Evolutionary conservation across 2,797 vertebrate species (phyloP).

Genomic region (Psittacula echo): DNA sequence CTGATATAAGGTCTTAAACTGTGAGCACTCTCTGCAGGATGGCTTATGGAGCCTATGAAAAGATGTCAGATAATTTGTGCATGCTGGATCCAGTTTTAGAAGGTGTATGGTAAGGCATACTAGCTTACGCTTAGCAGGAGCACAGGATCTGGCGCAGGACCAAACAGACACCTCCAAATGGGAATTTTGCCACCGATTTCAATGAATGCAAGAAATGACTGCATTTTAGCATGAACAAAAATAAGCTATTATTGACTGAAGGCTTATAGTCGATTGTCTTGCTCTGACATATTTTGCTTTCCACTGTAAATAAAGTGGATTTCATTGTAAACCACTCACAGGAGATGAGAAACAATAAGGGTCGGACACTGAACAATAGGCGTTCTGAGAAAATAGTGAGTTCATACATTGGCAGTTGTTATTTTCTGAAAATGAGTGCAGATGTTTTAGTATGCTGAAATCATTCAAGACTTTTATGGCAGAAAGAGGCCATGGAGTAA

Average conservation of each 20-base stretch:
- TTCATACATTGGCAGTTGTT: conserved; percentile 54
- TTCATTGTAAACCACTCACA: conserved; percentile 53
- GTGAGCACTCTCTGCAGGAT: not conserved
- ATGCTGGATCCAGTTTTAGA: not conserved
- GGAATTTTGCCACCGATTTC: not conserved
- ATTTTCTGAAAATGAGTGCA: conserved; percentile 60
- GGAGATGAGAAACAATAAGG: conserved; percentile 61
- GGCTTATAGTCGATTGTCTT: conserved; percentile 19
- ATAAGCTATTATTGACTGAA: conserved; percentile 34
- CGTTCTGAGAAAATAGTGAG: conserved; percentile 51
- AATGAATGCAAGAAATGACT: not conserved
- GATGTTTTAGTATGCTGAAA: conserved; percentile 59
- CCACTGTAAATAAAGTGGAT: conserved; percentile 46
- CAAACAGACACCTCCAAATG: not conserved
- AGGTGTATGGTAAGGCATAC: not conserved
- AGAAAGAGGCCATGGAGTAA: conserved; percentile 44
- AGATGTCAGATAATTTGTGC: not conserved
- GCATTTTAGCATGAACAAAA: conserved; percentile 10
- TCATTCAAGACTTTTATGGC: conserved; percentile 49
- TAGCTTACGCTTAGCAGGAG: not conserved
- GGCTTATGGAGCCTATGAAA: not conserved
- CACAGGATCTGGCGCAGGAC: not conserved
- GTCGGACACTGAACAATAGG: conserved; percentile 26
- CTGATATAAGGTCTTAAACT: not conserved
- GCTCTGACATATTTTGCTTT: conserved; percentile 46